Base-by-base conservation (phyloP, 2,113 vertebrate species). In the Antechinus flavipes region DNA sequence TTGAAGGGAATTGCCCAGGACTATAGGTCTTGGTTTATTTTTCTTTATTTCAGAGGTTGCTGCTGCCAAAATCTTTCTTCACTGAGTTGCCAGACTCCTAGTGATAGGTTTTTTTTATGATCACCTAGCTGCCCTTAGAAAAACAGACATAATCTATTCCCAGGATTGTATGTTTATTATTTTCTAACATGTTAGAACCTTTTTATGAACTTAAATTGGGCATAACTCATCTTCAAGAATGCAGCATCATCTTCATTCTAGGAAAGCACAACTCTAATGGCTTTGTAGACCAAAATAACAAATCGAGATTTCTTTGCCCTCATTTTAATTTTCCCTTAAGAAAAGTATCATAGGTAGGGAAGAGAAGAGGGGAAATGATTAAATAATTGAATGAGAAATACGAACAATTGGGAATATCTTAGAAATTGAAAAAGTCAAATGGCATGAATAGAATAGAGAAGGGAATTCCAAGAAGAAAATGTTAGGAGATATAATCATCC, bases 301-400 rank as follows among this genome's bases (percentile, higher is more conserved):
- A 8, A 46, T 55, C 92, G 8, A 58, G 89, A 24, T 91, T 93
- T 94, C 16, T 19, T 35, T 93, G 35, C 46, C 47, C 19, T 95
- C 10, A 42, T 94, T 92, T 6, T 27, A 47, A 96, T 56, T 42
- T 92, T 90, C 91, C n/a, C 26, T 95, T 94, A 95, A 92, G n/a
- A 47, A 30, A 54, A 92, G 1, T n/a, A 76, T 93, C 19, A 42
- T 84, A 23, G 54, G 26, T 8, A 52, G n/a, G 95, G 54, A 90
- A n/a, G 30, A 91, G 76, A 50, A 93, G 50, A 93, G 94, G n/a
- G n/a, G 35, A 42, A 6, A 42, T 42, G 30, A 76, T 19, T 76
- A 76, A 19, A 35, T 68, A 35, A 35, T 0, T n/a, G 68, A 84
- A 84, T 91, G 68, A 91, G 53, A 96, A 93, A 61, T 23, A 42